These are phyloP conservation scores for Stichodactyla helianthus DNA, from an alignment of 64 coral and sea anemone species.

Conservation along the genomic window DNA sequence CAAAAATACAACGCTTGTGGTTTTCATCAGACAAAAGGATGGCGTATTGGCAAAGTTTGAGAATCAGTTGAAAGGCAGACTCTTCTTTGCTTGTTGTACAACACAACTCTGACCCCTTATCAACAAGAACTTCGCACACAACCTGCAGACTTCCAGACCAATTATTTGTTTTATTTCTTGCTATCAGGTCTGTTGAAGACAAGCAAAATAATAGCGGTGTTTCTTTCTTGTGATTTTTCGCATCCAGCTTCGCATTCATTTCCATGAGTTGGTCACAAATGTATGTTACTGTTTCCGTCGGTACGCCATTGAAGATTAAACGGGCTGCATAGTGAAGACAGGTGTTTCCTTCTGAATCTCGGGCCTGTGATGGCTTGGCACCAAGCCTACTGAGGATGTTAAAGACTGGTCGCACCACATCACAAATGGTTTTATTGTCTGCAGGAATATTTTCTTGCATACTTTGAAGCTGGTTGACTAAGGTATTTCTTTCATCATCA, in stretches of 20 bases:
- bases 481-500: neutral
- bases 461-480: neutral
- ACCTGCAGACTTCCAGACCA: neutral
- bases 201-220: neutral
- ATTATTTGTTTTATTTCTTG: neutral
- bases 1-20: neutral
- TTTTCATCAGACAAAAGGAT: neutral
- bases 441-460: neutral
- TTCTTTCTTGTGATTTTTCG: neutral
- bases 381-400: neutral
- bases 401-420: neutral
- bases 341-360: constrained; percentile 1
- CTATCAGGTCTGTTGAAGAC: neutral
- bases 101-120: neutral
- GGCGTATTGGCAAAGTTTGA: neutral
- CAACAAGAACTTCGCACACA: neutral
- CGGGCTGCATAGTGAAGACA: neutral
- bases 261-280: neutral
- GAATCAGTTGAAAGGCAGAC: neutral
- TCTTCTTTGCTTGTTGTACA: neutral
- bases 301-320: neutral
- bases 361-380: neutral
- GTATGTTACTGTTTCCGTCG: neutral
- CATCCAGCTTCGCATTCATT: neutral
- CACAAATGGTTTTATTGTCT: neutral